A percentile compares a stretch with the other conserved stretches of the same genome.
These are phyloP conservation scores for Tympanoctomys barrerae DNA, from an alignment of 2,797 vertebrate species.

Conservation along the genomic window DNA sequence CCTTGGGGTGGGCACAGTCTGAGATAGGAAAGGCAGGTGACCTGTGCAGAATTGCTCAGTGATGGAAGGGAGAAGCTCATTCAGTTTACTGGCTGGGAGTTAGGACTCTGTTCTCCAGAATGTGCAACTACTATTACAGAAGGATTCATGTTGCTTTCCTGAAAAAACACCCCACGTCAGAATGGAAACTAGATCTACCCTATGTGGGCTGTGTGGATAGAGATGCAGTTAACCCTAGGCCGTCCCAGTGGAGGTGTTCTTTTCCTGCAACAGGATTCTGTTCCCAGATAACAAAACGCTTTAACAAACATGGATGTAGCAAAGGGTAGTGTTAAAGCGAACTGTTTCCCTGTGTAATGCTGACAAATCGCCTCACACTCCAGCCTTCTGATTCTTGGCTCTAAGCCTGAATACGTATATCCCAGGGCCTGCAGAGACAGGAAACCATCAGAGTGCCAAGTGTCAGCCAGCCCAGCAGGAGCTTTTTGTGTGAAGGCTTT, in stretches of 20 bases:
- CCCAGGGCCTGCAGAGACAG: slow-evolving; percentile 63
- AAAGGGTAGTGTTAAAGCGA: slow-evolving; percentile 46
- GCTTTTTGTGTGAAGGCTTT: slow-evolving; percentile 53
- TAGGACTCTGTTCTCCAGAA: slow-evolving; percentile 38
- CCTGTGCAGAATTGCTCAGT: not conserved
- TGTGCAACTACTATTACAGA: slow-evolving; percentile 35
- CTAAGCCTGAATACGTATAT: slow-evolving; percentile 4
- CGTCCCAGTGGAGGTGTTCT: slow-evolving; percentile 64
- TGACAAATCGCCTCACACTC: slow-evolving; percentile 68
- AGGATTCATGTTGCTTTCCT: slow-evolving; percentile 64
- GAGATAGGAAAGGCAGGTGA: slow-evolving; percentile 49
- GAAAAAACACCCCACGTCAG: slow-evolving; percentile 58
- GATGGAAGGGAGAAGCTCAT: not conserved
- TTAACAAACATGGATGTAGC: slow-evolving; percentile 20
- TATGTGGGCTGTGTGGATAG: not conserved
- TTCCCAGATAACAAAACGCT: slow-evolving; percentile 54
- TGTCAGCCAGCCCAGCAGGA: slow-evolving; percentile 61
- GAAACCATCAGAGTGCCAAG: slow-evolving; percentile 61
- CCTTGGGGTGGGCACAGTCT: not conserved
- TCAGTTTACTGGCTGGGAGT: not conserved
- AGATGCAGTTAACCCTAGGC: slow-evolving; percentile 37
- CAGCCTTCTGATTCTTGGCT: slow-evolving; percentile 71
- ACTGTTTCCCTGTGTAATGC: slow-evolving; percentile 65
- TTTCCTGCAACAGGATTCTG: slow-evolving; percentile 18
- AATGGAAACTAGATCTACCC: slow-evolving; percentile 61